These are phyloP conservation scores for Acronicta aceris DNA, from an alignment of 2,888 invertebrate species.

Conservation along the genomic window DNA sequence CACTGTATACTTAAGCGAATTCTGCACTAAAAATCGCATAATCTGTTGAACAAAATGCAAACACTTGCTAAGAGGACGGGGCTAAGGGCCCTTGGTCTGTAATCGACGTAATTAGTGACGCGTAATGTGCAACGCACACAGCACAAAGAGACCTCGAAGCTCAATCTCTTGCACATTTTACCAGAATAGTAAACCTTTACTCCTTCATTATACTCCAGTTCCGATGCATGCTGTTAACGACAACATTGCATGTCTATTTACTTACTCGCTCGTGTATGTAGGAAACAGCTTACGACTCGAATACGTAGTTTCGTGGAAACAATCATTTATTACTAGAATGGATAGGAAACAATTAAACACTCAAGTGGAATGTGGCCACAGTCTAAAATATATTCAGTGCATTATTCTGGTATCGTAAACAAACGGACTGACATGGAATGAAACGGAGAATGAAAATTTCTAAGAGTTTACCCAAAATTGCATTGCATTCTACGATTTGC, in stretches of 20 bases:
- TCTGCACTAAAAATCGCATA: too few species aligned
- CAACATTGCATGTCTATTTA: slow-evolving; percentile 49
- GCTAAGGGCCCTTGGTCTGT: too few species aligned
- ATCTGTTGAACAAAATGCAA: too few species aligned
- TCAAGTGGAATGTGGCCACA: slow-evolving; percentile 10
- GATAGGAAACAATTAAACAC: slow-evolving; percentile 34
- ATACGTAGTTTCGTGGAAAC: slow-evolving; percentile 37
- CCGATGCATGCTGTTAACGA: slow-evolving; percentile 40
- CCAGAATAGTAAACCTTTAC: background rate
- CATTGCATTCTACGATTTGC: too few species aligned
- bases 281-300: slow-evolving; percentile 32
- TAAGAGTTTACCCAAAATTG: too few species aligned
- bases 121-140: too few species aligned
- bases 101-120: too few species aligned
- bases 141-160: background rate
- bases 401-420: slow-evolving; percentile 1
- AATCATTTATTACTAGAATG: slow-evolving; percentile 38
- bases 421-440: background rate
- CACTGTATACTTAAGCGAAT: too few species aligned
- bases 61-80: too few species aligned
- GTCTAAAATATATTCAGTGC: slow-evolving; percentile 9
- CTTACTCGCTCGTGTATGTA: slow-evolving; percentile 14
- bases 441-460: too few species aligned
- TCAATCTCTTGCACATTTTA: background rate
- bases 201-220: slow-evolving; percentile 22